Evolutionary conservation across 1,140 invertebrate species (phyloP).

Genomic region (Zaprionus capensis): DNA sequence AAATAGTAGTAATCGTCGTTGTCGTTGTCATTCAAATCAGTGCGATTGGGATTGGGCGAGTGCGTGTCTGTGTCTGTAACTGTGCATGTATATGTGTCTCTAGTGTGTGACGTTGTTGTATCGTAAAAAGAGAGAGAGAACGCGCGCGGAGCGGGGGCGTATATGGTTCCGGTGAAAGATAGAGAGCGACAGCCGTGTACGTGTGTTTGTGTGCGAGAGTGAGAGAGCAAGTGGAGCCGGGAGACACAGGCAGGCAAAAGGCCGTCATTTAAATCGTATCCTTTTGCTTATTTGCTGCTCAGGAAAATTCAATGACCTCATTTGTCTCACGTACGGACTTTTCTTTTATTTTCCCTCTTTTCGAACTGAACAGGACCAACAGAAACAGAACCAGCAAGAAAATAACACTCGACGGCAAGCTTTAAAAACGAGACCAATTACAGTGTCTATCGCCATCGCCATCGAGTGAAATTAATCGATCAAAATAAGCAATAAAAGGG

Average conservation of each 20-base stretch:
- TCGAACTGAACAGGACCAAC: conserved; percentile 50
- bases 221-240: conserved; percentile 42
- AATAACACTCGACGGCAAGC: conserved; percentile 47
- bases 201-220: conserved; percentile 19
- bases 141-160: conserved; percentile 45
- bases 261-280: conserved; percentile 53
- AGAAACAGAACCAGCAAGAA: conserved; percentile 36
- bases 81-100: conserved; percentile 35
- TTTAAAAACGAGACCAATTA: conserved; percentile 49
- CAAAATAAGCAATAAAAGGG: conserved; percentile 35
- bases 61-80: conserved; percentile 42
- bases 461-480: conserved; percentile 44
- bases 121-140: conserved; percentile 58
- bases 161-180: conserved; percentile 58
- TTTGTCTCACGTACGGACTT: conserved; percentile 75
- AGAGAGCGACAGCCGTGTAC: conserved; percentile 27
- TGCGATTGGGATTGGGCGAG: conserved; percentile 46
- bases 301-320: conserved; percentile 80
- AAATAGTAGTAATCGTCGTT: conserved; percentile 46
- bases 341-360: conserved; percentile 50
- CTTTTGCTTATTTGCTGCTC: conserved; percentile 36
- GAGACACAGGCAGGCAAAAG: conserved; percentile 33
- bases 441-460: conserved; percentile 28
- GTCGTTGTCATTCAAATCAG: conserved; percentile 58
- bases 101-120: conserved; percentile 65